phyloP scores from a whole-genome alignment of 2,113 vertebrate species.

The Tyrannus savana region DNA sequence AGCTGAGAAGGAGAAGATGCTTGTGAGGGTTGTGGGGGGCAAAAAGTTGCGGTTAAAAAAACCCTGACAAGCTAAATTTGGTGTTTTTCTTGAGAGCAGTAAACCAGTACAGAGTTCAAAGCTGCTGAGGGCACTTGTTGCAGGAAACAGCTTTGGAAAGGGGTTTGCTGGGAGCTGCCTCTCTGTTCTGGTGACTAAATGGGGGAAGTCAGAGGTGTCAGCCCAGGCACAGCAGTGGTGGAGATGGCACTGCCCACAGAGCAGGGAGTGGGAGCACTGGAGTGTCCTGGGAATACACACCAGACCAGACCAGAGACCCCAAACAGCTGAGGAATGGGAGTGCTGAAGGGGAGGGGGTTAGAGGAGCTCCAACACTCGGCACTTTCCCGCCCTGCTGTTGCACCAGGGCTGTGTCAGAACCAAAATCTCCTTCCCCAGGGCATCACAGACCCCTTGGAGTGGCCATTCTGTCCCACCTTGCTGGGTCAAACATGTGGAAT shows the following conservation, averaged over 20 bases:
- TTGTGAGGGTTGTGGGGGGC: neutral
- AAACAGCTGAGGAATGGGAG: neutral
- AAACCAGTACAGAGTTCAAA: neutral
- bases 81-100: neutral
- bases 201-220: neutral
- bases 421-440: fast-evolving
- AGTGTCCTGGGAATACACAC: fast-evolving
- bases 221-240: neutral
- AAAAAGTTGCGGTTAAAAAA: neutral
- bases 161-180: neutral
- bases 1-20: neutral
- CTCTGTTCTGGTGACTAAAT: neutral
- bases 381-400: neutral
- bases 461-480: neutral
- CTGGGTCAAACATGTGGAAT: neutral
- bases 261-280: fast-evolving
- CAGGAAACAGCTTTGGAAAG: neutral
- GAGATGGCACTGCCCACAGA: neutral
- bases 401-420: neutral
- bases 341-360: neutral
- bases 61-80: fast-evolving
- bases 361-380: neutral
- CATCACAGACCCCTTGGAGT: neutral
- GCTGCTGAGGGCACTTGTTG: neutral
- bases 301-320: neutral